Base-by-base conservation (phyloP, 2,797 vertebrate genomes). In the Phataginus tetradactyla region DNA sequence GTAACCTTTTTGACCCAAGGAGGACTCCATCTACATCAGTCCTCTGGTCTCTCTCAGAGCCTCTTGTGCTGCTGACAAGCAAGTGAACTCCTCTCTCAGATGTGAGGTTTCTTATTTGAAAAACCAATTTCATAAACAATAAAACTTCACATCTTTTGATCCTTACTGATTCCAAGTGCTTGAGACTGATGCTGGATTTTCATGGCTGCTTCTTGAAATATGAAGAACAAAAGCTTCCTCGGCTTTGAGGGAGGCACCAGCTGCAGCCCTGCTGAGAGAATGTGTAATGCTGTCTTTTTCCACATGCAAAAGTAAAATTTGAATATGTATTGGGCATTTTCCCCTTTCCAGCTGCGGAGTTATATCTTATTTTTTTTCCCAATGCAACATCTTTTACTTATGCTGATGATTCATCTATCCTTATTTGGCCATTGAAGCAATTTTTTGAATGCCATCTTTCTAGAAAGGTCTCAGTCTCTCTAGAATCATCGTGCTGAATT, bases 321-420 rank as follows among this genome's bases (percentile, higher is more conserved):
- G 80, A 96, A 92, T 96, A 94, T 94, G 49, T 74, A 89, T 91
- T 95, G 34, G 39, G 32, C 8, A 69, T 85, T 95, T 92, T 95
- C 51, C 29, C 7, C 7, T 39, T 68, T 87, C 25, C 74, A 97
- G 96, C 84, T 98, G 94, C 88, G 95, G 74, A 94, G 68, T 96
- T 97, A 57, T 97, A 57, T 49, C 1, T 45, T 91, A 15, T 53
- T 84, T 92, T 66, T 39, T 68, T 14, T 4, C 42, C 59, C 39
- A 86, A 95, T 74, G 45, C 42, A 81, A 80, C 39, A 49, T 91
- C 89, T 72, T 93, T 95, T 61, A 69, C 49, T 95, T 78, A 53
- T 81, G 21, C 20, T 85, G n/a, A 68, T 77, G 27, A n/a, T 71
- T 88, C 72, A 53, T 80, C 63, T 83, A 80, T 90, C 25, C 53